These are phyloP conservation scores for Trinectes maculatus DNA, from an alignment of 2,113 vertebrate genomes.

Conservation along the genomic window DNA sequence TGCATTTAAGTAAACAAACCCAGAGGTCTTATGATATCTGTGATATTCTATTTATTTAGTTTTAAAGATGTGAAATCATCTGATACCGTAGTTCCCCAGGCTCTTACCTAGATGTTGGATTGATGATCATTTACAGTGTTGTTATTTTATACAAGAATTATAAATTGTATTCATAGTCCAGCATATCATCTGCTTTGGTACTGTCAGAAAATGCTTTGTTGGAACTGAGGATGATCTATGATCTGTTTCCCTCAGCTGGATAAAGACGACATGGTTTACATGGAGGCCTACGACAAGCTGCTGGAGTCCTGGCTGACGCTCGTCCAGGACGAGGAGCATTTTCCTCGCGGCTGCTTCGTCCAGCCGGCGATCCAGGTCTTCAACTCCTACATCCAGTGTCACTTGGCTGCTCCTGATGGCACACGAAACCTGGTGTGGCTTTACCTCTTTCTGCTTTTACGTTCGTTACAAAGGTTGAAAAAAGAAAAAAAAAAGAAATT, in stretches of 20 bases:
- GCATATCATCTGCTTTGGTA: too few relatives aligned
- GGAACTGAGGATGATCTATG: too few relatives aligned
- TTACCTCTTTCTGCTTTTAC: not conserved
- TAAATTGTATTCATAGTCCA: too few relatives aligned
- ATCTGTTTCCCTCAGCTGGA: conserved; percentile 85
- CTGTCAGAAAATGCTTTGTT: too few relatives aligned
- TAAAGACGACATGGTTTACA: conserved; percentile 99
- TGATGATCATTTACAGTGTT: too few relatives aligned
- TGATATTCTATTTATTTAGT: too few relatives aligned
- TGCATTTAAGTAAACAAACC: too few relatives aligned
- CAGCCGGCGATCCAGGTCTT: conserved; percentile 98
- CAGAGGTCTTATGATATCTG: too few relatives aligned
- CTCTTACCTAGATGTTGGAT: too few relatives aligned
- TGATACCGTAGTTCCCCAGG: too few relatives aligned
- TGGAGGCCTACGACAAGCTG: conserved; percentile 98
- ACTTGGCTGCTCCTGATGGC: conserved; percentile 95
- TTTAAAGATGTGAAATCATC: too few relatives aligned
- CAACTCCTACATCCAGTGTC: conserved; percentile 99
- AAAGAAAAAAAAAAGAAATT: not conserved
- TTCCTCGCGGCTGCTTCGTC: conserved; percentile 95
- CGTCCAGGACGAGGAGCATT: conserved; percentile 97
- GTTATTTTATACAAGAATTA: too few relatives aligned
- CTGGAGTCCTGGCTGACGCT: conserved; percentile 97
- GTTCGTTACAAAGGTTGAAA: not conserved
- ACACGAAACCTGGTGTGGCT: conserved; percentile 96